Evolutionary conservation across 2,888 invertebrate genomes (phyloP).

Genomic region (Pemphredon lugubris): DNA sequence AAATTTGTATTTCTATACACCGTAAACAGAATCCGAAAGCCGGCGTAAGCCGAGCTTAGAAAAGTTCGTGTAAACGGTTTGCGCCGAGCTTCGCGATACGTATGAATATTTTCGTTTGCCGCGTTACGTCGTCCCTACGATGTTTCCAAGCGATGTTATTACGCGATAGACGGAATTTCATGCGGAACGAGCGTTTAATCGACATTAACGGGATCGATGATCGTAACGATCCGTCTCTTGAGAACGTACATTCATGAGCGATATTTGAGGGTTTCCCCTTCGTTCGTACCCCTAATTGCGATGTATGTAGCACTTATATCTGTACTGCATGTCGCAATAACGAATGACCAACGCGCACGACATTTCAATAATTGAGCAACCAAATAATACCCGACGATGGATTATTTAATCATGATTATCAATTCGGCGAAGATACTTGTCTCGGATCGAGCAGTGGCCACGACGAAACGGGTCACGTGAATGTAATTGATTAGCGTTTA

Average conservation of each 20-base stretch:
- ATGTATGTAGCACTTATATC: constrained; percentile 39
- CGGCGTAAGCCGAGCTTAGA: not conserved
- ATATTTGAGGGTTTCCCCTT: too few relatives aligned
- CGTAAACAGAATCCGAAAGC: not conserved
- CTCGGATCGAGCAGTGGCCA: not conserved
- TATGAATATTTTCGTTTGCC: too few relatives aligned
- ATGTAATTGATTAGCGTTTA: constrained; percentile 5
- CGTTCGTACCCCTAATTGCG: too few relatives aligned
- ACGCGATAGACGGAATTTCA: too few relatives aligned
- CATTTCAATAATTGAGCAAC: constrained; percentile 38
- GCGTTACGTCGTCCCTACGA: too few relatives aligned
- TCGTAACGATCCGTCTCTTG: too few relatives aligned
- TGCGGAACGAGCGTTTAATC: too few relatives aligned
- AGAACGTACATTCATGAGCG: too few relatives aligned
- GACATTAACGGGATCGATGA: too few relatives aligned
- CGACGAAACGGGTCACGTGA: too few relatives aligned
- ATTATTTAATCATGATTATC: constrained; percentile 41
- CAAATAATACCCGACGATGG: constrained; percentile 33
- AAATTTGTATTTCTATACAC: not conserved
- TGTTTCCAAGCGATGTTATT: too few relatives aligned
- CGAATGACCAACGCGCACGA: constrained; percentile 35
- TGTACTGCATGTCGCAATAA: constrained; percentile 33
- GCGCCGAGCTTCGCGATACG: not conserved
- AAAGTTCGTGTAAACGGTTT: not conserved
- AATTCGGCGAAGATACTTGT: not conserved